Base-by-base conservation (phyloP, 1,140 invertebrate species). In the Magallana ariakensis region DNA sequence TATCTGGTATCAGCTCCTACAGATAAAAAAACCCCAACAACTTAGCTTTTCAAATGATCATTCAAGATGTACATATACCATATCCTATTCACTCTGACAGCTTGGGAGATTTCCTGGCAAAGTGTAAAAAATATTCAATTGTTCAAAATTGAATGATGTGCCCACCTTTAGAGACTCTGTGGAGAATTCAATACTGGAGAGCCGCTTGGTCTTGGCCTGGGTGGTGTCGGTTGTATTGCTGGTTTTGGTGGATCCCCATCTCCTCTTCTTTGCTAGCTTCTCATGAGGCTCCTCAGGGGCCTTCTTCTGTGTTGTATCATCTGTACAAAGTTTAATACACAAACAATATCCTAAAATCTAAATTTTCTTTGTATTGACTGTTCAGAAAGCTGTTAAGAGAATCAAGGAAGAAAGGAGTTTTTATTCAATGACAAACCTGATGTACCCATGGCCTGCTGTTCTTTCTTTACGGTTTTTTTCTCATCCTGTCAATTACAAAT, bases 131-230 rank as follows among this genome's bases (percentile, higher is more conserved):
- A n/a, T n/a, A n/a, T n/a, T n/a, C n/a, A n/a, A n/a, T n/a, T n/a
- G n/a, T n/a, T n/a, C n/a, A n/a, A n/a, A 46, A 46, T 46, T 5
- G 5, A 46, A 46, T 46, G 33, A 4, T 46, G 5, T 58, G n/a
- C 19, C 80, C 83, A 95, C 95, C 93, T 95, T 95, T 11, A 95
- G 90, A 9, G 94, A 95, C 86, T 95, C 95, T 62, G 95, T 95
- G 22, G 94, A 95, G 46, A 95, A 95, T 56, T 93, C 91, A 4
- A 94, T 89, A 66, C 92, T 92, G 0, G 92, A 90, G 0, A 90
- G 80, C 57, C 87, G 89, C 83, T 89, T 92, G 13, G 66, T 84
- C 66, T 75, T 75, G 66, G 66, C 66, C 66, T 75, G 19, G 62
- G 85, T 83, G 16, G 92, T 91, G 46, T 92, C 90, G 70, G 90